Percentiles rank a stretch among this genome's conserved stretches.
Conservation (phyloP, 2,113 vertebrate genomes). For the Origma solitaria region DNA sequence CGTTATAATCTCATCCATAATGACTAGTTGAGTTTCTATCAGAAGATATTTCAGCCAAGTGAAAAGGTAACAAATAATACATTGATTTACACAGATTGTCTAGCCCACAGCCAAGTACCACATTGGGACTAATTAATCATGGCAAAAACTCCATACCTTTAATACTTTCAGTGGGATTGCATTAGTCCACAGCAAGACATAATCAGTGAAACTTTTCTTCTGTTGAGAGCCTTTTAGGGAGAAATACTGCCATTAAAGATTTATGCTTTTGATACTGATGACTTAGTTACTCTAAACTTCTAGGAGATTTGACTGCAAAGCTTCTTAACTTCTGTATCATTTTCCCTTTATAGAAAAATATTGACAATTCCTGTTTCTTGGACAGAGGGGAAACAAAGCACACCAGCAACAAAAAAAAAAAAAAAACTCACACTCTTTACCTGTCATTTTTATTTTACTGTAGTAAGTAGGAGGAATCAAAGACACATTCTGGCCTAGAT, state of each 20-base stretch:
- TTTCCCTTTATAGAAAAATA: background rate
- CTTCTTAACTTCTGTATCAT: background rate
- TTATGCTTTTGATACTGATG: background rate
- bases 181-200: background rate
- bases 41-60: background rate
- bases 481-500: background rate
- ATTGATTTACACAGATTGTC: background rate
- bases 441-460: background rate
- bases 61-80: background rate
- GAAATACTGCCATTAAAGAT: background rate
- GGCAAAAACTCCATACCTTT: background rate
- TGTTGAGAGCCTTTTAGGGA: background rate
- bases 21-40: background rate
- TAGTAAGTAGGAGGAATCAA: background rate
- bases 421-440: fast-evolving
- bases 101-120: background rate
- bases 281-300: background rate
- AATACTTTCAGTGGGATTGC: background rate
- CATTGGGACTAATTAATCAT: background rate
- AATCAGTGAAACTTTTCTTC: background rate
- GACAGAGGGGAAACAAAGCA: background rate
- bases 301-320: background rate
- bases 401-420: background rate
- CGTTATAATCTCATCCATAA: background rate
- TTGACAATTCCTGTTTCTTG: background rate